Evolutionary conservation across 2,797 vertebrate genomes (phyloP).

Genomic region (Vespertilio murinus): DNA sequence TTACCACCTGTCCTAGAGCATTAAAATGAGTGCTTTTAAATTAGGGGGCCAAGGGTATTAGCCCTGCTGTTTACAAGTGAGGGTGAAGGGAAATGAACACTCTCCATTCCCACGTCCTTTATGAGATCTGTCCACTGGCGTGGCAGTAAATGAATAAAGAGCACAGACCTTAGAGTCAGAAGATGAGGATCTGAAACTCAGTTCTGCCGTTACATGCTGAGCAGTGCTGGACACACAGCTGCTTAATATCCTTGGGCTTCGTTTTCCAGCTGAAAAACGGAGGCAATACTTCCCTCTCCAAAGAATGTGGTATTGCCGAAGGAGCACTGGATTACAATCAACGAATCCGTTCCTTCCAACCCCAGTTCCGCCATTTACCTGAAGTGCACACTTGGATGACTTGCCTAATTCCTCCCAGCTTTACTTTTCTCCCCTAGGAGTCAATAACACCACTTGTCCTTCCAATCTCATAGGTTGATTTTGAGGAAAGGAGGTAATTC

Average conservation of each 20-base stretch:
- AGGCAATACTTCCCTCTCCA: not conserved
- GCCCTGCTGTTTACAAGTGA: not conserved
- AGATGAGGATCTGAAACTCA: not conserved
- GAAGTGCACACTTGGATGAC: not conserved
- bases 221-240: not conserved
- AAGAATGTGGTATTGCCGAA: not conserved
- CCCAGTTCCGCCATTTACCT: not conserved
- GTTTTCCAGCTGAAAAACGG: not conserved
- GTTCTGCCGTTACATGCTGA: not conserved
- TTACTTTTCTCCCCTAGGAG: not conserved
- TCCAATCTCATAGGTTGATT: not conserved
- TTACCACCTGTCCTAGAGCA: not conserved
- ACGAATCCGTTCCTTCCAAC: not conserved
- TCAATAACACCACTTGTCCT: not conserved
- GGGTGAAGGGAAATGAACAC: not conserved
- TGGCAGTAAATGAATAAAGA: not conserved
- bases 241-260: not conserved
- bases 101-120: not conserved
- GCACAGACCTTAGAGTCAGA: not conserved
- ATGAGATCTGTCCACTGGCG: not conserved
- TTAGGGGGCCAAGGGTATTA: not conserved
- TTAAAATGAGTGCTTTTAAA: constrained; percentile 42
- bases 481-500: not conserved
- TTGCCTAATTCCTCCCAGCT: not conserved
- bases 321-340: not conserved